These are phyloP conservation scores for Prietella phreatophila DNA, from an alignment of 2,113 vertebrate genomes.

Conservation along the genomic window DNA sequence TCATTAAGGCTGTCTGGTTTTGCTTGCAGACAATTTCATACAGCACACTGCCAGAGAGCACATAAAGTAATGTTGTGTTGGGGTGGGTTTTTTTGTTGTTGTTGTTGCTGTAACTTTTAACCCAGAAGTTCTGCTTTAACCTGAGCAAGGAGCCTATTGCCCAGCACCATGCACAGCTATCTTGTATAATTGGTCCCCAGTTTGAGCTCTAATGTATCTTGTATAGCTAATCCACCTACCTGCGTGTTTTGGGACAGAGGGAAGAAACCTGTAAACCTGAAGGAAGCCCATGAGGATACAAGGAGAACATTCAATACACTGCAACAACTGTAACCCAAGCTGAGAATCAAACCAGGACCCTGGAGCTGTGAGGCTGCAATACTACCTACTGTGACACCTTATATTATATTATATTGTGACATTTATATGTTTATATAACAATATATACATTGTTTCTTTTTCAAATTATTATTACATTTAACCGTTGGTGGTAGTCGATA, in stretches of 20 bases:
- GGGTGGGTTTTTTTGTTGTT: no score
- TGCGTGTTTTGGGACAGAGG: no score
- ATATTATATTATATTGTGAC: not conserved
- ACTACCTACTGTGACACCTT: not conserved
- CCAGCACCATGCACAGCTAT: not conserved
- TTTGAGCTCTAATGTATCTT: not conserved
- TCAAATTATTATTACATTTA: not conserved
- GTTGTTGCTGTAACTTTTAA: no score
- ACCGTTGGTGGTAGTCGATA: slow-evolving; percentile 49
- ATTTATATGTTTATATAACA: not conserved
- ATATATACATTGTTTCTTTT: not conserved
- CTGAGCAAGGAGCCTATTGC: not conserved
- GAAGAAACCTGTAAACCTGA: not conserved
- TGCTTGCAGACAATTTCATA: not conserved
- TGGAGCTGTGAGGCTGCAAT: not conserved
- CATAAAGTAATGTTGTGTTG: no score
- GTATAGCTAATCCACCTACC: no score
- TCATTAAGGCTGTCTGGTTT: not conserved
- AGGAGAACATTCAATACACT: not conserved
- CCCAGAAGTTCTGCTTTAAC: not conserved
- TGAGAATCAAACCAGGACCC: not conserved
- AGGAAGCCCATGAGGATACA: not conserved
- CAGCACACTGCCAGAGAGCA: not conserved
- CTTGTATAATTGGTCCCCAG: not conserved
- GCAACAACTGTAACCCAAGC: not conserved